These are phyloP conservation scores for Paramisgurnus dabryanus DNA, from an alignment of 2,113 vertebrate genomes.

Conservation along the genomic window DNA sequence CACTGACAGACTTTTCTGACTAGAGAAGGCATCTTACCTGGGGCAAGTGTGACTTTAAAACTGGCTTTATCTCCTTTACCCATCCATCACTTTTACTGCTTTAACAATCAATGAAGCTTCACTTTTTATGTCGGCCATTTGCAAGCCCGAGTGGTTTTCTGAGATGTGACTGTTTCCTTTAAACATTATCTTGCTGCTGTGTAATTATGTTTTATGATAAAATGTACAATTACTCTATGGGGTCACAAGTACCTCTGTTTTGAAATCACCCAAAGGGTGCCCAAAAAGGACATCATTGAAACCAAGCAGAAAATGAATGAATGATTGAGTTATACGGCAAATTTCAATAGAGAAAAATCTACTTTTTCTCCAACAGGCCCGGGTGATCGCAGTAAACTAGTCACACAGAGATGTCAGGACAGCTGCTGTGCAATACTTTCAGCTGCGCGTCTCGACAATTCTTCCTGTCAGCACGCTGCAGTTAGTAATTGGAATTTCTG, in stretches of 20 bases:
- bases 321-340: conserved; percentile 59
- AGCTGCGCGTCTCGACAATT: conserved; percentile 62
- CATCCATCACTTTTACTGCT: conserved; percentile 50
- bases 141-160: conserved; percentile 3
- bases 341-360: conserved; percentile 72
- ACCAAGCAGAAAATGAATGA: conserved; percentile 44
- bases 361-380: conserved; percentile 64
- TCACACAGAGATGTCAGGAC: conserved; percentile 38
- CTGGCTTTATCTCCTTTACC: conserved; percentile 21
- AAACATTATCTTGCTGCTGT: neutral
- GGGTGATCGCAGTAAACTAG: conserved; percentile 65
- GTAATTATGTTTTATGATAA: neutral
- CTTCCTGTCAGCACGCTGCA: conserved; percentile 47
- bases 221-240: no score
- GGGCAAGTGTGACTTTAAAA: conserved; percentile 51
- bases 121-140: conserved; percentile 37
- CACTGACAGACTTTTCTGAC: conserved; percentile 28
- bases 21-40: conserved; percentile 56
- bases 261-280: conserved; percentile 42
- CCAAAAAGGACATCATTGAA: conserved; percentile 70
- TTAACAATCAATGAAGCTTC: conserved; percentile 20
- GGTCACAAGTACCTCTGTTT: conserved; percentile 7
- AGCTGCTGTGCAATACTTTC: conserved; percentile 49
- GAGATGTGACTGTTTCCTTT: conserved; percentile 2
- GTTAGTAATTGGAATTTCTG: conserved; percentile 38